Conservation (phyloP, 1,140 invertebrate genomes). For the Micrasema minimum region DNA sequence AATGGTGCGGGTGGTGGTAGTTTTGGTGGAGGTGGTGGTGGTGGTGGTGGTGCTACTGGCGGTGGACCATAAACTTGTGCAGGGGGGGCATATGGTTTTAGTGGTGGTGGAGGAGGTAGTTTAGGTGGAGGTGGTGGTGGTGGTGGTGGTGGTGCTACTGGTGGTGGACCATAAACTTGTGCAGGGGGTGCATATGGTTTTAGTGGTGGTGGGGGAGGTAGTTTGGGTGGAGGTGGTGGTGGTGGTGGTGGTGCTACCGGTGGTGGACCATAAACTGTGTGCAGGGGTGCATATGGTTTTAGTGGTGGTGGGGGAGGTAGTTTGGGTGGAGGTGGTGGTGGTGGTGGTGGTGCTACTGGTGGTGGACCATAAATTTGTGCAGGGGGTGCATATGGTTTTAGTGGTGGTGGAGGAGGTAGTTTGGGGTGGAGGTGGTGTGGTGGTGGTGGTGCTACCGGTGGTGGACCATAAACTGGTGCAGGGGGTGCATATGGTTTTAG, state of each 20-base stretch:
- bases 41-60: slow-evolving; percentile 1
- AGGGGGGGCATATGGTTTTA: slow-evolving; percentile 25
- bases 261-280: slow-evolving; percentile 29
- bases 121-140: slow-evolving; percentile 6
- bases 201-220: slow-evolving; percentile 27
- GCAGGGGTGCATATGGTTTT: slow-evolving; percentile 31
- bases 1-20: slow-evolving; percentile 16
- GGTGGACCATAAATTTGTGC: slow-evolving; percentile 31
- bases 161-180: slow-evolving; percentile 31
- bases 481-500: slow-evolving; percentile 33
- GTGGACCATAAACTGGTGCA: slow-evolving; percentile 29
- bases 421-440: slow-evolving; percentile 1
- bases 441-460: slow-evolving; percentile 17
- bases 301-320: slow-evolving; percentile 27
- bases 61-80: slow-evolving; percentile 51
- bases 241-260: slow-evolving; percentile 6
- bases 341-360: slow-evolving; percentile 9
- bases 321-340: slow-evolving; percentile 19
- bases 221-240: slow-evolving; percentile 21
- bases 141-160: background rate
- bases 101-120: slow-evolving; percentile 29
- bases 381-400: slow-evolving; percentile 28
- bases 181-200: slow-evolving; percentile 28
- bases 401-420: background rate
- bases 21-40: slow-evolving; percentile 12